Conservation (phyloP, 30 jellyfish, hydroid and myxozoan genomes). For the Pelagia noctiluca region DNA sequence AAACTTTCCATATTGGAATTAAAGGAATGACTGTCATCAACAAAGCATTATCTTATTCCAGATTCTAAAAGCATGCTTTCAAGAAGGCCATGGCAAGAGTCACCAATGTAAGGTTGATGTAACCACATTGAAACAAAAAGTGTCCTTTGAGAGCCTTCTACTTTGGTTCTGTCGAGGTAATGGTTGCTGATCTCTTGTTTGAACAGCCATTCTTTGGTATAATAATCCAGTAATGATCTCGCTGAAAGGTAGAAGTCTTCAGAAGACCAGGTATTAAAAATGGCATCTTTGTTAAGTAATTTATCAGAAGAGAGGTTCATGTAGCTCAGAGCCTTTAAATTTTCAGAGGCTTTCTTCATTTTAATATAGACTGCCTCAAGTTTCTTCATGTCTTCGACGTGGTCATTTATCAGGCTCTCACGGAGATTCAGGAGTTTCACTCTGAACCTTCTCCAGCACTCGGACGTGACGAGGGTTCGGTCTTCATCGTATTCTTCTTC, state of each 20-base stretch:
- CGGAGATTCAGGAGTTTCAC: slow-evolving; percentile 61
- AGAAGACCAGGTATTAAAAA: slow-evolving; percentile 70
- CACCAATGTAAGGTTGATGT: slow-evolving; percentile 89
- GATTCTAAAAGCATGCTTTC: slow-evolving; percentile 87
- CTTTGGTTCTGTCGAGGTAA: slow-evolving; percentile 7
- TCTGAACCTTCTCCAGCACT: slow-evolving; percentile 63
- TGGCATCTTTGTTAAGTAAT: background rate
- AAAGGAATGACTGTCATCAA: background rate
- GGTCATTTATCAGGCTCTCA: slow-evolving; percentile 81
- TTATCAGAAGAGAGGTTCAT: slow-evolving; percentile 9
- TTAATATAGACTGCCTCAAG: slow-evolving; percentile 37
- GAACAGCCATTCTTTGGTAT: slow-evolving; percentile 75
- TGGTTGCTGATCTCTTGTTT: slow-evolving; percentile 56
- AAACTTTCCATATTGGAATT: too few species aligned
- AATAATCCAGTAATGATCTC: slow-evolving; percentile 54
- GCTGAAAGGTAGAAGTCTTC: slow-evolving; percentile 46
- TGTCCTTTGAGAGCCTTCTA: slow-evolving; percentile 30
- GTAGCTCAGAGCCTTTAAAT: slow-evolving; percentile 68
- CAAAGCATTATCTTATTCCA: slow-evolving; percentile 61
- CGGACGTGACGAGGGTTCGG: background rate
- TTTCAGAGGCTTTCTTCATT: slow-evolving; percentile 44
- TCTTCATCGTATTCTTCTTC: slow-evolving; percentile 51
- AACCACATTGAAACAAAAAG: slow-evolving; percentile 79
- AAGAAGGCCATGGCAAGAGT: slow-evolving; percentile 27
- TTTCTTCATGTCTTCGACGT: slow-evolving; percentile 37